phyloP scores from a whole-genome alignment of 2,888 invertebrate species.

The Incurvaria masculella region DNA sequence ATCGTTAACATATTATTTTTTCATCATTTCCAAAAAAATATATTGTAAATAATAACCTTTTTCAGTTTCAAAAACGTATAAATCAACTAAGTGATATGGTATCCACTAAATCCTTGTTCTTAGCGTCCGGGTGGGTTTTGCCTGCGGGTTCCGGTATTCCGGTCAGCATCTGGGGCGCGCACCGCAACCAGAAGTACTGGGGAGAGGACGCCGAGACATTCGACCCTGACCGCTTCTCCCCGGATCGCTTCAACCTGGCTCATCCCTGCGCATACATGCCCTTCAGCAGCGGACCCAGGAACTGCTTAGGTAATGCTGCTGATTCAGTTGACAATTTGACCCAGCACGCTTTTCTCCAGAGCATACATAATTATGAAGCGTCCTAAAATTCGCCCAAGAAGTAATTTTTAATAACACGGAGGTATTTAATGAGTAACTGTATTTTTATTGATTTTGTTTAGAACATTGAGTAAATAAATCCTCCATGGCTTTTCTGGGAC shows the following conservation, averaged over 20 bases:
- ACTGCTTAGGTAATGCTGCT: conserved; percentile 24
- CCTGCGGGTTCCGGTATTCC: conserved; percentile 24
- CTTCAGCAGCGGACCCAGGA: conserved; percentile 26
- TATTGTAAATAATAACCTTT: too few species aligned
- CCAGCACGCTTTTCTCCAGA: neutral
- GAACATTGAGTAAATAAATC: too few species aligned
- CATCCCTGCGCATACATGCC: conserved; percentile 25
- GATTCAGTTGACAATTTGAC: neutral
- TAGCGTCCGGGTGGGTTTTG: conserved; percentile 11
- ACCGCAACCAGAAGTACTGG: conserved; percentile 37
- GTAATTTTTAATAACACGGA: neutral
- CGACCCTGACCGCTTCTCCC: conserved; percentile 45
- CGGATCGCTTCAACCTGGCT: conserved; percentile 29
- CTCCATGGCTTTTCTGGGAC: too few species aligned
- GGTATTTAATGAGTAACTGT: too few species aligned
- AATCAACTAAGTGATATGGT: too few species aligned
- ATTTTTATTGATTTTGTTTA: too few species aligned
- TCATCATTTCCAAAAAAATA: too few species aligned
- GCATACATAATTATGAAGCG: neutral
- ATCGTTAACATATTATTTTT: too few species aligned
- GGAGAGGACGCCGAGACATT: conserved; percentile 44
- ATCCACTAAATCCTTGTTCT: too few species aligned
- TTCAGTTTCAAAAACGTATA: too few species aligned
- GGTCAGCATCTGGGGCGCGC: conserved; percentile 24
- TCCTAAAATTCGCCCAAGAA: neutral